Evolutionary conservation across 2,888 invertebrate genomes (phyloP).

Genomic region (Himalopsyche tibetana): DNA sequence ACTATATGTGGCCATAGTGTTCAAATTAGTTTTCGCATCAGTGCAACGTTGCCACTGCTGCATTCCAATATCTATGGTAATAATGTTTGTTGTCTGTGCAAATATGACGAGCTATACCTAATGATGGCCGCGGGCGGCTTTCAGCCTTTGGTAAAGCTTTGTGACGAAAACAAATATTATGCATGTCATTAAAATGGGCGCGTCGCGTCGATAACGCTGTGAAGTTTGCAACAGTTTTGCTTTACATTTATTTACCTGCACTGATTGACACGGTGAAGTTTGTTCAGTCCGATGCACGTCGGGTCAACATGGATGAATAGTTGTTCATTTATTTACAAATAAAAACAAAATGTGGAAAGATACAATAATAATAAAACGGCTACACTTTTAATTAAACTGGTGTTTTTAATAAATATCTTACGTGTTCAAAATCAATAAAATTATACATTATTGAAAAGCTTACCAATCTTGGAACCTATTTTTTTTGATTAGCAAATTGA

Average conservation of each 20-base stretch:
- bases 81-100: conserved; percentile 26
- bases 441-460: no score
- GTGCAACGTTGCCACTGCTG: not conserved
- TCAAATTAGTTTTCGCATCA: conserved; percentile 9
- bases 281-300: not conserved
- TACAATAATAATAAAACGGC: no score
- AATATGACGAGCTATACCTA: not conserved
- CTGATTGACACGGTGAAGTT: not conserved
- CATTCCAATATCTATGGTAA: conserved; percentile 20
- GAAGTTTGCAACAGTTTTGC: not conserved
- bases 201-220: not conserved
- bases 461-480: no score
- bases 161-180: conserved; percentile 16
- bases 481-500: no score
- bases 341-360: no score
- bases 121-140: conserved; percentile 1
- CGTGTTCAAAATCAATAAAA: no score
- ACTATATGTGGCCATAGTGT: not conserved
- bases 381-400: no score
- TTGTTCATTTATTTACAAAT: no score
- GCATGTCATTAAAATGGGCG: conserved; percentile 13
- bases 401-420: no score
- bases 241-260: not conserved
- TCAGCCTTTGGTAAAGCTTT: not conserved
- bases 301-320: no score